These are phyloP conservation scores for Canis aureus DNA, from an alignment of 2,113 vertebrate species.

Conservation along the genomic window DNA sequence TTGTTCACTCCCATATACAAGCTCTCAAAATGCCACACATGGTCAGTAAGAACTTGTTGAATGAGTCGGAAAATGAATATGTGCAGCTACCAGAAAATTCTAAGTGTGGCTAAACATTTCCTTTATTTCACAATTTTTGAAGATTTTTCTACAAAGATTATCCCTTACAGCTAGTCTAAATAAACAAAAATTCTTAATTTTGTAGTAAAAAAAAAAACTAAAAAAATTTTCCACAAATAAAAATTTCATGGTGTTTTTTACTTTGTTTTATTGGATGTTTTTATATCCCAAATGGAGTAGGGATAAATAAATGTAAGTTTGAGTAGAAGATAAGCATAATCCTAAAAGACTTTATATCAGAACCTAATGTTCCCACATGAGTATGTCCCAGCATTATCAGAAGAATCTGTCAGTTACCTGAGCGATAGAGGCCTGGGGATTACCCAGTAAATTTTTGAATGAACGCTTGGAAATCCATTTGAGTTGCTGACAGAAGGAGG, in stretches of 20 bases:
- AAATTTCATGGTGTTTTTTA: conserved; percentile 3
- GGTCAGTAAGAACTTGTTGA: neutral
- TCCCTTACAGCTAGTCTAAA: neutral
- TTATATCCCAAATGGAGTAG: neutral
- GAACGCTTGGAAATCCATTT: conserved; percentile 94
- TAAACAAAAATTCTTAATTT: neutral
- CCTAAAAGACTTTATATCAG: neutral
- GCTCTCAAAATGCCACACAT: neutral
- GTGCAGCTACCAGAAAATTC: neutral
- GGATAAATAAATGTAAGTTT: neutral
- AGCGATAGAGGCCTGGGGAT: conserved; percentile 95
- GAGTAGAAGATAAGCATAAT: neutral
- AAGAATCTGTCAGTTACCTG: conserved; percentile 87
- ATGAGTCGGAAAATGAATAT: neutral
- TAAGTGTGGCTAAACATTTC: neutral
- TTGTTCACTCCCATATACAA: neutral
- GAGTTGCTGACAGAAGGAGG: conserved; percentile 94
- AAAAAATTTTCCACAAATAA: neutral
- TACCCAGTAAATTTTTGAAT: conserved; percentile 93
- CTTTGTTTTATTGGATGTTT: neutral
- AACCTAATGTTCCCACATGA: neutral
- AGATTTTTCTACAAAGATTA: neutral
- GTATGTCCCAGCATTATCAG: neutral
- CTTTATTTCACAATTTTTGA: neutral
- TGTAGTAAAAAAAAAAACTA: neutral